A percentile compares a stretch with the other conserved stretches of the same genome.
Evolutionary conservation across 2,113 vertebrate species (phyloP).

Genomic region (Thunnus maccoyii): DNA sequence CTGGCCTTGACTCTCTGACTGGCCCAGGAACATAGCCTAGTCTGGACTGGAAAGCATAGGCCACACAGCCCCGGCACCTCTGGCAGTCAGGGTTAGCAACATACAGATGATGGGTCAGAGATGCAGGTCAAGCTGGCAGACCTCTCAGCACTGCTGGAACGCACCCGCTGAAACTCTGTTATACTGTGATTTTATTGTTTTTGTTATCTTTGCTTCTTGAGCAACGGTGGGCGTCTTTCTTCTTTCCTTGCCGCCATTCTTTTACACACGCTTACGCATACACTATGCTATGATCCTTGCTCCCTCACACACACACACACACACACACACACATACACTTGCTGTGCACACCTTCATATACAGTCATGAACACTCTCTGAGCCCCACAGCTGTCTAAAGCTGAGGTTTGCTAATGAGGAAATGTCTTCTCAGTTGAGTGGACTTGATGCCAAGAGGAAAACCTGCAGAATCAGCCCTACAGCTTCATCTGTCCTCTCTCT

Average conservation of each 20-base stretch:
- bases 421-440: constrained; percentile 85
- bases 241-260: constrained; percentile 41
- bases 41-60: constrained; percentile 39
- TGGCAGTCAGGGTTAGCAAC: constrained; percentile 58
- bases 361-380: constrained; percentile 69
- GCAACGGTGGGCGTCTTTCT: constrained; percentile 23
- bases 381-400: constrained; percentile 83
- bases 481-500: constrained; percentile 82
- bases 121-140: constrained; percentile 64
- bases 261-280: constrained; percentile 40
- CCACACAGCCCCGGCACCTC: constrained; percentile 57
- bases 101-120: constrained; percentile 59
- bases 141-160: constrained; percentile 40
- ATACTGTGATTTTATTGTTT: constrained; percentile 43
- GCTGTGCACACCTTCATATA: constrained; percentile 60
- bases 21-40: constrained; percentile 52
- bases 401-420: constrained; percentile 85
- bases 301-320: constrained; percentile 23
- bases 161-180: constrained; percentile 24
- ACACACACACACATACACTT: constrained; percentile 15
- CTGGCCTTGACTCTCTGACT: constrained; percentile 63
- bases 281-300: constrained; percentile 38
- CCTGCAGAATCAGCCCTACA: constrained; percentile 85
- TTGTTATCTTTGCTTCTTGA: constrained; percentile 38
- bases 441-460: constrained; percentile 83